Evolutionary conservation across 2,113 vertebrate species (phyloP).

Genomic region (Mesoclemmys tuberculata): DNA sequence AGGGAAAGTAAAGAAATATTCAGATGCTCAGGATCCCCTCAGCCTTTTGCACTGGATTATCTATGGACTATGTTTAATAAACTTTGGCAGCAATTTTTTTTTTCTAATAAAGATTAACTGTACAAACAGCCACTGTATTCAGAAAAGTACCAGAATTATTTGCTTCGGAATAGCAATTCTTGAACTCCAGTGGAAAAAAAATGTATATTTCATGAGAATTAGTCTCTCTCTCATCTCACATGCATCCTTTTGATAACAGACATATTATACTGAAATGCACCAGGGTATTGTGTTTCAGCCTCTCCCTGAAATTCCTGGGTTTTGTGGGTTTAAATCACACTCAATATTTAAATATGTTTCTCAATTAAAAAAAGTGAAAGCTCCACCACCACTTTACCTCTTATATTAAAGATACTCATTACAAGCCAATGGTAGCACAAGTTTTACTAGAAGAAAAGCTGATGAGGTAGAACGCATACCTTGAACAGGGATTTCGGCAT

Average conservation of each 20-base stretch:
- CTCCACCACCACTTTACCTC: background rate
- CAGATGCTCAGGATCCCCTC: background rate
- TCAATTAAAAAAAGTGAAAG: background rate
- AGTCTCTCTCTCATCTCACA: background rate
- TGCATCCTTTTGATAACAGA: background rate
- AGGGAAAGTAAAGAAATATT: background rate
- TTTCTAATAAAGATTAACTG: background rate
- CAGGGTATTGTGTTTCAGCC: background rate
- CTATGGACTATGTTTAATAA: background rate
- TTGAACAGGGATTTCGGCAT: conserved; percentile 91
- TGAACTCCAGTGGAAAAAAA: background rate
- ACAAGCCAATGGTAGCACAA: background rate
- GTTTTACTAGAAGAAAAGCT: background rate
- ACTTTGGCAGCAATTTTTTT: background rate
- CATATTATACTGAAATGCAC: background rate
- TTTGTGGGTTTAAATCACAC: background rate
- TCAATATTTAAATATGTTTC: background rate
- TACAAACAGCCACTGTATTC: background rate
- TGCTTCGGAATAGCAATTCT: background rate
- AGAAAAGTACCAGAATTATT: background rate
- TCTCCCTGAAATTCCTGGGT: background rate
- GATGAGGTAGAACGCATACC: conserved; percentile 74
- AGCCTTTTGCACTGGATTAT: background rate
- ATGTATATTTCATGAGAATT: background rate
- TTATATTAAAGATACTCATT: background rate